Evolutionary conservation across 2,888 invertebrate genomes (phyloP).

Genomic region (Crepidodera aurea): DNA sequence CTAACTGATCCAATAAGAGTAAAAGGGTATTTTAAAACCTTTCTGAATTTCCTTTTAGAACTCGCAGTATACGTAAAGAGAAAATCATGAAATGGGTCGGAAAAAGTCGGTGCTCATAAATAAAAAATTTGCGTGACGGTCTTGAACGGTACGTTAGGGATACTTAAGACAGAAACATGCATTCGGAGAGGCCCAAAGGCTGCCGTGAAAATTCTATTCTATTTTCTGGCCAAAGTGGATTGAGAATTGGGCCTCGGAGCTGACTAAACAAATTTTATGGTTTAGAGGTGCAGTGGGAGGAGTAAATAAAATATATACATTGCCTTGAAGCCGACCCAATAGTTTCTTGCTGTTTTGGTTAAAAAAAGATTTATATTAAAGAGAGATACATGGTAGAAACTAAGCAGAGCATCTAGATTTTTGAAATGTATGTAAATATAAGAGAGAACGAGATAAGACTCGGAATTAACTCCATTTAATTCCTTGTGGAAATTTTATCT

Average conservation of each 20-base stretch:
- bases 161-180: neutral
- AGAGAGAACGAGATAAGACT: no score
- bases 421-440: no score
- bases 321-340: no score
- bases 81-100: constrained; percentile 2
- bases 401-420: no score
- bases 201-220: neutral
- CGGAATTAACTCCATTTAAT: no score
- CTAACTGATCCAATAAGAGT: neutral
- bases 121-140: constrained; percentile 4
- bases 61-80: no score
- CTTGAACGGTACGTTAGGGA: constrained; percentile 2
- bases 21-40: neutral
- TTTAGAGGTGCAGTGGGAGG: neutral
- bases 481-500: no score
- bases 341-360: no score
- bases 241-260: neutral
- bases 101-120: neutral
- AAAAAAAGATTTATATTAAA: no score
- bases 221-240: neutral
- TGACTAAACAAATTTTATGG: neutral
- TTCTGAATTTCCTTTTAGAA: neutral
- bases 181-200: neutral
- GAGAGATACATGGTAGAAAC: no score
- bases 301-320: neutral